Percentiles rank a stretch among this genome's conserved stretches.
Evolutionary conservation across 2,888 invertebrate species (phyloP).

Genomic region (Camptogramma bilineatum): DNA sequence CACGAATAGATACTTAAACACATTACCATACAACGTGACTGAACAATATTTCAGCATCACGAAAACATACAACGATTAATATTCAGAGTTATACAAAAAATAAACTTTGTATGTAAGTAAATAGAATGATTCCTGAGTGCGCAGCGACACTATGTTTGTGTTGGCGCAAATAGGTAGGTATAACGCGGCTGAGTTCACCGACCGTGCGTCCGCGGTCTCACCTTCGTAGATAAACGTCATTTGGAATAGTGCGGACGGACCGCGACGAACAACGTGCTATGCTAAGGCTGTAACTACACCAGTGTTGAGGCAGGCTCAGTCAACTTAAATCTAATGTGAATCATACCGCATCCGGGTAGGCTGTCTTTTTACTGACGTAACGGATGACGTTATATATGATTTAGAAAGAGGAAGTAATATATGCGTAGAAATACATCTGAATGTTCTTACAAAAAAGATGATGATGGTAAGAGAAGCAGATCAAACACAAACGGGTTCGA

Average conservation of each 20-base stretch:
- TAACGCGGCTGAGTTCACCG: slow-evolving; percentile 67
- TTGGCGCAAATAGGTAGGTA: slow-evolving; percentile 64
- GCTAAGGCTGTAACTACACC: slow-evolving; percentile 60
- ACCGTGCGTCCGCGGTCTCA: slow-evolving; percentile 78
- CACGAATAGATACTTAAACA: not conserved
- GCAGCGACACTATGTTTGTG: slow-evolving; percentile 57
- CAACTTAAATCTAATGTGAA: not conserved
- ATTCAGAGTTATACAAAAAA: slow-evolving; percentile 9
- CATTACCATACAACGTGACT: slow-evolving; percentile 1
- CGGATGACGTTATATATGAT: not conserved
- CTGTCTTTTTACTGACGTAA: not conserved
- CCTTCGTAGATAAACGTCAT: slow-evolving; percentile 82
- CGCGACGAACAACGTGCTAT: slow-evolving; percentile 53
- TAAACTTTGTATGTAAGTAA: slow-evolving; percentile 25
- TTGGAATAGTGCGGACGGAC: slow-evolving; percentile 60
- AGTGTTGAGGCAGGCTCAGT: slow-evolving; percentile 62
- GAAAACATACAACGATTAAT: not conserved
- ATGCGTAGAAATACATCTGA: not conserved
- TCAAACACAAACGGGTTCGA: not conserved
- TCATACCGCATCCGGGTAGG: slow-evolving; percentile 20
- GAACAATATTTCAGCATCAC: slow-evolving; percentile 2
- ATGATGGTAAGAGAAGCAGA: not conserved
- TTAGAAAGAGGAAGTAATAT: not conserved
- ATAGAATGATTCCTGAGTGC: slow-evolving; percentile 56
- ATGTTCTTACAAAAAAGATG: not conserved